Evolutionary conservation across 2,888 invertebrate species (phyloP), one percentile per base, ranked within the genome.

Genomic region (Lepidochrysops patricia): DNA sequence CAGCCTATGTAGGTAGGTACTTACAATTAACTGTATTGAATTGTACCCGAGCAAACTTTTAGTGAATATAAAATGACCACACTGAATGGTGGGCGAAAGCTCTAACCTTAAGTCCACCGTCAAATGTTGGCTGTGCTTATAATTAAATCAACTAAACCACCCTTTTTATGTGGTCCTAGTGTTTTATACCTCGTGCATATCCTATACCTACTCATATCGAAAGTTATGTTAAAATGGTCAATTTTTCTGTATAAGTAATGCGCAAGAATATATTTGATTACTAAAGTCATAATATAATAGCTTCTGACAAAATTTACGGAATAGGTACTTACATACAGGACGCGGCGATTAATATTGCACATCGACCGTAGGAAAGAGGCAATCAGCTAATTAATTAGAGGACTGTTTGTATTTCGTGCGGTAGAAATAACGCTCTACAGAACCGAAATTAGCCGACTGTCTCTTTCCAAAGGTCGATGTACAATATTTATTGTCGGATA

Each of bases 51-150:
- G 73, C 76, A 43, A 61, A 57, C 13, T 15, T 4, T 23, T 23
- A 48, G 19, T 48, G 9, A 13, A 52, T 27, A 15, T 27, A 43
- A 7, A 23, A 43, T 19, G 26, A 49, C 49, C 49, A 26, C 50
- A 26, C 43, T 43, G 19, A 43, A 19, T 43, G 43, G 43, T 23
- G 43, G 43, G 43, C 43, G 12, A 4, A 19, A 19, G 9, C 43
- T 43, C 43, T 19, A 57, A 48, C 9, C 74, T 80, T 75, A 75
- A 84, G 73, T 85, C 87, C 85, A 84, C 79, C 77, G 80, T 80
- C 77, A 80, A 79, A 70, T 76, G 77, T 82, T 82, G 88, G 87
- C 87, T 86, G 88, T 88, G 87, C 85, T 85, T 82, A 76, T 79
- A 75, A 76, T 67, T 72, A 68, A 69, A 72, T 70, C 67, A 67